phyloP scores from a whole-genome alignment of 2,888 invertebrate species.

The Ashinkailepas kermadecensis region DNA sequence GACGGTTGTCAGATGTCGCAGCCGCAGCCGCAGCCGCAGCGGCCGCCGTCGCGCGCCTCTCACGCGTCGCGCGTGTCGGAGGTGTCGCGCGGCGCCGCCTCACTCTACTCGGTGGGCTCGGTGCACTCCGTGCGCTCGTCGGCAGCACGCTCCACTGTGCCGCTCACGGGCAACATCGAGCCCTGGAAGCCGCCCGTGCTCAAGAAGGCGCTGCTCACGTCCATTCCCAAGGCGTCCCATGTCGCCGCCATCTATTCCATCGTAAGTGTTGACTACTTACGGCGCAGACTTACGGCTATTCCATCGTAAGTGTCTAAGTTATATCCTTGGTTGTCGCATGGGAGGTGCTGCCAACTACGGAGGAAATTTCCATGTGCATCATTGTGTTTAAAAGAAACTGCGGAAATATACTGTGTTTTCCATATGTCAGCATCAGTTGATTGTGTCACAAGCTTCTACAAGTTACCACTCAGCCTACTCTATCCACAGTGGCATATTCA shows the following conservation, averaged over 20 bases:
- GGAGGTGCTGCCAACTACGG: no score
- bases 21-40: neutral
- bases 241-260: constrained; percentile 67
- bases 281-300: no score
- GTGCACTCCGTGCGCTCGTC: constrained; percentile 5
- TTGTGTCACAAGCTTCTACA: no score
- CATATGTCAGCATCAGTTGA: no score
- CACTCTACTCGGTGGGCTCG: neutral
- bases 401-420: no score
- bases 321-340: no score
- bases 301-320: no score
- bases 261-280: constrained; percentile 25
- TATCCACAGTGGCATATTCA: no score
- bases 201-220: constrained; percentile 68
- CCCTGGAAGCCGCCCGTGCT: constrained; percentile 53
- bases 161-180: neutral
- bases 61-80: neutral
- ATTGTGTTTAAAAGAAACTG: no score
- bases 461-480: no score
- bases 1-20: neutral
- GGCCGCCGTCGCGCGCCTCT: constrained; percentile 15
- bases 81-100: neutral
- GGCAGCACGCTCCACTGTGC: neutral
- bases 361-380: no score
- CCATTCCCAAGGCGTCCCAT: constrained; percentile 75